Base-by-base conservation (phyloP, 92 coral and sea anemone species). In the Pocillopora grandis region DNA sequence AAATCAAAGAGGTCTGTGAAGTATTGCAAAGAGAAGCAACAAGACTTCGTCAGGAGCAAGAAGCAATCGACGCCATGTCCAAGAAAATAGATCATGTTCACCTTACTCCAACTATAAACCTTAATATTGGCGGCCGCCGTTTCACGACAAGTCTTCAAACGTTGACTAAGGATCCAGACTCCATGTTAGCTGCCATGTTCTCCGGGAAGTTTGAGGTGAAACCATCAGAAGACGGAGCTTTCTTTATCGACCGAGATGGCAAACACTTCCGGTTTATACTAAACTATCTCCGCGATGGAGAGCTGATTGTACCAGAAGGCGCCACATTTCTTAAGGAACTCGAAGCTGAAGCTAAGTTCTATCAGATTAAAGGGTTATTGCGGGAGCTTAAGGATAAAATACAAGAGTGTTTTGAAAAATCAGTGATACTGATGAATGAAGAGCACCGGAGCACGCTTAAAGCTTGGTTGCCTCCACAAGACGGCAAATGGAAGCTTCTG, bases 41-140 rank as follows among this genome's bases (percentile, higher is more conserved):
- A 13, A 77, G 80, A 77, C 58, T 77, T 77, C 80, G 59, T 58
- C 81, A 35, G 69, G 81, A 77, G 60, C 81, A 77, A 19, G 71
- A 62, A 42, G 21, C 71, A 12, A 62, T 33, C 58, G 60, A 77
- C 27, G 15, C 60, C 19, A 77, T 77, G 71, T 18, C 80, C 59
- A 62, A 59, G 52, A 77, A 62, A 35, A 58, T 61, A 16, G 80
- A 77, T 5, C 68, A 77, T 14, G 59, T 62, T 5, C 70, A 61
- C 7, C 37, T 77, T 62, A 0, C 81, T 17, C 62, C 81, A 20
- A 77, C 71, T 1, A 70, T 77, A 16, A 77, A 62, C 19, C 81
- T 77, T 5, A 77, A 77, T n/a, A 70, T 77, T 1, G 81, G 81
- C 55, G 81, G 81, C n/a, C 59, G 63, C 16, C n/a, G 12, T 5